A percentile compares a stretch with the other conserved stretches of the same genome.
Conservation (phyloP, 2,888 invertebrate genomes). For the Entomobrya multifasciata region DNA sequence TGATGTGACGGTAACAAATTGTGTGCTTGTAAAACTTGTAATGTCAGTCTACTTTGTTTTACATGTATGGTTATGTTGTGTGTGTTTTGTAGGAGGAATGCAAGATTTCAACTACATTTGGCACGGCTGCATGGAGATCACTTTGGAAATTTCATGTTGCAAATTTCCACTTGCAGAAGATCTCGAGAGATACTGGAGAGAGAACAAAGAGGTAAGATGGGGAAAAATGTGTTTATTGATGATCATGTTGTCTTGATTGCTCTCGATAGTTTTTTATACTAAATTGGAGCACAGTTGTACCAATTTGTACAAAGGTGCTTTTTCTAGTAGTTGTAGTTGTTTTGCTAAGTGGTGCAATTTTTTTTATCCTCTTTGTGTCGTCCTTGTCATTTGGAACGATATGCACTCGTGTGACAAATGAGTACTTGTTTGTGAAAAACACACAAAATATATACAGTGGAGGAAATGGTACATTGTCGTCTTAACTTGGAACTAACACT, state of each 20-base stretch:
- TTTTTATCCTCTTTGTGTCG: too few species aligned
- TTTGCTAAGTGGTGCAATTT: not conserved
- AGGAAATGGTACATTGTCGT: conserved; percentile 40
- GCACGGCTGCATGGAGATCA: conserved; percentile 97
- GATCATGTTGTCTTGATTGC: not conserved
- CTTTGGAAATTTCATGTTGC: conserved; percentile 95
- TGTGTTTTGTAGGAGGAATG: conserved; percentile 89
- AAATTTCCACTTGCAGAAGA: conserved; percentile 93
- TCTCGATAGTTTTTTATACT: not conserved
- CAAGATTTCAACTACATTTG: conserved; percentile 97
- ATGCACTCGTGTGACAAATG: not conserved
- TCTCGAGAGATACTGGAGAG: conserved; percentile 92
- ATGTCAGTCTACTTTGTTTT: conserved; percentile 2
- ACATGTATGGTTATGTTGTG: too few species aligned
- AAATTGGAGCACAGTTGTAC: too few species aligned
- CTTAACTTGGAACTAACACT: conserved; percentile 8
- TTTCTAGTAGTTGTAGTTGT: not conserved
- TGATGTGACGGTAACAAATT: too few species aligned
- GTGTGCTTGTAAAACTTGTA: not conserved
- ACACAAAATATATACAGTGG: not conserved
- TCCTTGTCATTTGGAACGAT: not conserved
- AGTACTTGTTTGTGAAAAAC: not conserved
- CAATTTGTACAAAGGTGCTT: too few species aligned
- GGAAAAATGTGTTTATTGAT: not conserved
- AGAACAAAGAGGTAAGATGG: conserved; percentile 88